These are phyloP conservation scores for Phoebastria nigripes DNA, from an alignment of 2,797 vertebrate species.

Conservation along the genomic window DNA sequence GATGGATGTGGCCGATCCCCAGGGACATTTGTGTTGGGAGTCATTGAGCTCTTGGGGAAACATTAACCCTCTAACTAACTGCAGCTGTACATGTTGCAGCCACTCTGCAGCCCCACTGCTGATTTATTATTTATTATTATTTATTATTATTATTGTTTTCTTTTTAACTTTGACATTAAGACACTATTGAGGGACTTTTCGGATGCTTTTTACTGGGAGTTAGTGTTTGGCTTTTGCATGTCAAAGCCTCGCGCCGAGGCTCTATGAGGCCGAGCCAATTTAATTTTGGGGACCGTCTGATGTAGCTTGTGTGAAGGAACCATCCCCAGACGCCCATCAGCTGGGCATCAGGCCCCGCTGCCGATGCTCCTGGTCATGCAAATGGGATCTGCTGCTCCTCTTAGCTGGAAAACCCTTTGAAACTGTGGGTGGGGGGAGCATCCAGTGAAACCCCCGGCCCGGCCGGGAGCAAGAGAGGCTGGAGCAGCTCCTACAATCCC, in stretches of 20 bases:
- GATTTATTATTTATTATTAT: background rate
- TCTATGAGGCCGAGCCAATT: background rate
- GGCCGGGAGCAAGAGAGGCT: background rate
- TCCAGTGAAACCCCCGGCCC: background rate
- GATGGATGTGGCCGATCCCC: background rate
- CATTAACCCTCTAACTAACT: background rate
- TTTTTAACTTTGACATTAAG: background rate
- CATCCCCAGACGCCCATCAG: accelerated
- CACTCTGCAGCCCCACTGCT: background rate
- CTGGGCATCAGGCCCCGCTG: background rate
- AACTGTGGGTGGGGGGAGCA: background rate
- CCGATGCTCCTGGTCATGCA: accelerated
- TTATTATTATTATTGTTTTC: background rate
- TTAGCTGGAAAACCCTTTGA: background rate
- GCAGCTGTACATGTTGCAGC: background rate
- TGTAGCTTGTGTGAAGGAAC: background rate
- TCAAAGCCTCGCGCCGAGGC: accelerated
- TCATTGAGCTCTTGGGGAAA: background rate
- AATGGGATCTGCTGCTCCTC: background rate
- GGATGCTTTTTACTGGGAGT: background rate
- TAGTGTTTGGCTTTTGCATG: accelerated
- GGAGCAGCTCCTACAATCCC: background rate
- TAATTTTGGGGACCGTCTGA: background rate
- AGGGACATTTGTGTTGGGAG: background rate
- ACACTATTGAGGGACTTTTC: no score